Percentiles rank a stretch among this genome's conserved stretches.
Conservation (phyloP, 2,797 vertebrate species). For the Onychomys leucogaster region DNA sequence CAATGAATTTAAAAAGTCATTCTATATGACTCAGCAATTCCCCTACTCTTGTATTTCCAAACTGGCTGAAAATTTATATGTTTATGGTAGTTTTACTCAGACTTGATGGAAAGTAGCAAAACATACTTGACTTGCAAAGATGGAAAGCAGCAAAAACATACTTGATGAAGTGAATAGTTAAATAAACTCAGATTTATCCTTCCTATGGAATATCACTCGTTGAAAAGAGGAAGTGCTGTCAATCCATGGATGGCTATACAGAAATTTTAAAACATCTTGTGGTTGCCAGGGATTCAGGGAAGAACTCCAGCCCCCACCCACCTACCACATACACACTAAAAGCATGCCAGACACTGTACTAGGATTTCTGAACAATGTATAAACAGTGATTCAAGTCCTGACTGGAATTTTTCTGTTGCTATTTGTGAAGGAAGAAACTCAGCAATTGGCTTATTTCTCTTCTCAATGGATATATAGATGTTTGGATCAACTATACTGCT, state of each 20-base stretch:
- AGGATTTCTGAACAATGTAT: neutral
- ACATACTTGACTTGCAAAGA: neutral
- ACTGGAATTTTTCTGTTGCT: neutral
- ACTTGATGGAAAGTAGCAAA: neutral
- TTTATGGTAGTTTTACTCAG: conserved; percentile 5
- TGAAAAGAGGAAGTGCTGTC: neutral
- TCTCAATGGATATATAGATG: neutral
- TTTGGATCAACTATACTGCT: neutral
- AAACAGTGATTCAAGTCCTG: neutral
- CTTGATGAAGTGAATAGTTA: neutral
- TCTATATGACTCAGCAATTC: neutral
- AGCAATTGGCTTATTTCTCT: neutral
- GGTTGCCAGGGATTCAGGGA: neutral
- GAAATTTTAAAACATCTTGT: neutral
- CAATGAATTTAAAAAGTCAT: neutral
- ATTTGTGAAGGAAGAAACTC: neutral
- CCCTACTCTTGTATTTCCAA: neutral
- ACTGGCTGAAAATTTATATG: conserved; percentile 7
- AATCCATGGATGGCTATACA: neutral
- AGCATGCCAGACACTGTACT: neutral
- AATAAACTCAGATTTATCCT: neutral
- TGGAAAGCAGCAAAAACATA: neutral
- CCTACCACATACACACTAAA: neutral
- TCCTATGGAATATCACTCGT: neutral
- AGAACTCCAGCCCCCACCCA: too few species aligned